Evolutionary conservation across 1,140 invertebrate genomes (phyloP).

Genomic region (Teleopsis dalmanni): DNA sequence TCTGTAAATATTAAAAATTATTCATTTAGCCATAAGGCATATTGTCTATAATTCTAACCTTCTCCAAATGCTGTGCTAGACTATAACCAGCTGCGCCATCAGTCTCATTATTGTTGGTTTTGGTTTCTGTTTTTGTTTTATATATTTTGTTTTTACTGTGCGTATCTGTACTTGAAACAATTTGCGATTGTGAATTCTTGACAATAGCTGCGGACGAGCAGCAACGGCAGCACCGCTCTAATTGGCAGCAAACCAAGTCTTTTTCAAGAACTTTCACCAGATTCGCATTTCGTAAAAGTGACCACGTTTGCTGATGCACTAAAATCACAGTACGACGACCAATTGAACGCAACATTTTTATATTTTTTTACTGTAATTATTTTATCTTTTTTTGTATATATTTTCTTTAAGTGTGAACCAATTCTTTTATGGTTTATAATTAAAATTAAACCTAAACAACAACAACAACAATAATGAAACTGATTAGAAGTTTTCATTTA

Average conservation of each 20-base stretch:
- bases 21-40: background rate
- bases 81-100: constrained; percentile 20
- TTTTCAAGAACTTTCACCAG: too few species aligned
- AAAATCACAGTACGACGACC: constrained; percentile 30
- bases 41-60: constrained; percentile 27
- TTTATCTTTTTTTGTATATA: constrained; percentile 4
- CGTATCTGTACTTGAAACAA: constrained; percentile 3
- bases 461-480: constrained; percentile 20
- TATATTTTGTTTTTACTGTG: constrained; percentile 6
- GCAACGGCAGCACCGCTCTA: background rate
- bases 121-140: constrained; percentile 2
- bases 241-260: too few species aligned
- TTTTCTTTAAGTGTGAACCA: too few species aligned
- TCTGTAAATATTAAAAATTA: constrained; percentile 47
- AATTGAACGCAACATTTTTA: constrained; percentile 42
- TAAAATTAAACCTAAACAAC: constrained; percentile 21
- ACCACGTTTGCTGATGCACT: background rate
- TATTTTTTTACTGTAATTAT: constrained; percentile 13
- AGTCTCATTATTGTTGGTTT: constrained; percentile 16
- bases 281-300: background rate
- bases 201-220: background rate
- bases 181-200: constrained; percentile 2
- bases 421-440: too few species aligned
- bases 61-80: constrained; percentile 26
- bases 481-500: constrained; percentile 16